Percentiles rank a stretch among this genome's conserved stretches.
Conservation (phyloP, 2,888 invertebrate genomes). For the Plagodis dolabraria region DNA sequence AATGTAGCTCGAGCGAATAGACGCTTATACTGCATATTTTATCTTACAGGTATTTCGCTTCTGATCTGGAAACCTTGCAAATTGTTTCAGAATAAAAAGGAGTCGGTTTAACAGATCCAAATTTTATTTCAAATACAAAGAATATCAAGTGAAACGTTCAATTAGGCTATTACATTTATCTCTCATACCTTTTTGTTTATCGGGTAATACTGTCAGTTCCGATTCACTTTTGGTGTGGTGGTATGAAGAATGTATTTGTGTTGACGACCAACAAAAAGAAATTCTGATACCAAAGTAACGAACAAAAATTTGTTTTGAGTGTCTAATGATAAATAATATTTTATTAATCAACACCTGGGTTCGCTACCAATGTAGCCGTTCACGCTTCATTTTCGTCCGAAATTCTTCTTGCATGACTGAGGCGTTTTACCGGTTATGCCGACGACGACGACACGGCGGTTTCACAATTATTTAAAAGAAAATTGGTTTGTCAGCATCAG, state of each 20-base stretch:
- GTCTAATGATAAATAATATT: slow-evolving; percentile 30
- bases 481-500: slow-evolving; percentile 30
- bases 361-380: slow-evolving; percentile 28
- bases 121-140: no score
- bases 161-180: no score
- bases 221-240: no score
- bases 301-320: slow-evolving; percentile 11
- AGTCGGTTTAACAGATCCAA: no score
- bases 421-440: slow-evolving; percentile 49
- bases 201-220: no score
- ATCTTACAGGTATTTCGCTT: slow-evolving; percentile 13
- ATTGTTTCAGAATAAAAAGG: neutral
- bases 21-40: slow-evolving; percentile 30
- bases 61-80: slow-evolving; percentile 13
- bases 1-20: slow-evolving; percentile 31
- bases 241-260: no score
- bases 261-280: no score
- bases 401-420: slow-evolving; percentile 55
- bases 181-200: no score
- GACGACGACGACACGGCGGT: slow-evolving; percentile 3
- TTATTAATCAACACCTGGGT: slow-evolving; percentile 31
- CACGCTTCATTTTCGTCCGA: slow-evolving; percentile 39
- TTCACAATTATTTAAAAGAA: slow-evolving; percentile 39
- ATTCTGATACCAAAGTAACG: no score
- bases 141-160: no score